phyloP scores from a whole-genome alignment of 2,888 invertebrate genomes.

The Clistopyga incitator region DNA sequence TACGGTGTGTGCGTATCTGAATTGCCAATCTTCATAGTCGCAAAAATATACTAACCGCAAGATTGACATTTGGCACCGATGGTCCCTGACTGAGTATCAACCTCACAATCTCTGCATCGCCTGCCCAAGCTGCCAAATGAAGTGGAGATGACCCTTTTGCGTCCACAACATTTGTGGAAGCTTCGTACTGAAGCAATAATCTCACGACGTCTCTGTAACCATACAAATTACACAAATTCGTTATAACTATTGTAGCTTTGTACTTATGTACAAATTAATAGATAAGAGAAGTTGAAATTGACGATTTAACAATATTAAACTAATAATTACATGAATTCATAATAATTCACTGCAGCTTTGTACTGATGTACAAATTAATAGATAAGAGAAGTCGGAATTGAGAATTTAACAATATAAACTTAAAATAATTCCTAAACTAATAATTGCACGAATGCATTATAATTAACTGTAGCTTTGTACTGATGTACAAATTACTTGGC shows the following conservation, averaged over 20 bases:
- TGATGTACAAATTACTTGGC: background rate
- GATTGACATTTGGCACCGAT: slow-evolving; percentile 93
- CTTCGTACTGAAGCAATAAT: slow-evolving; percentile 92
- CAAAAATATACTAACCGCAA: slow-evolving; percentile 87
- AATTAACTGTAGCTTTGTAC: background rate
- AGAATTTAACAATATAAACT: background rate
- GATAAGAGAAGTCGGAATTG: background rate
- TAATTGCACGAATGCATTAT: too few relatives aligned
- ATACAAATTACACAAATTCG: background rate
- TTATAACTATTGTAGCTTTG: background rate
- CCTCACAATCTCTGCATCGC: slow-evolving; percentile 94
- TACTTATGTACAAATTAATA: background rate
- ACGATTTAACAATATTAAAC: background rate
- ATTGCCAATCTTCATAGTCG: too few relatives aligned
- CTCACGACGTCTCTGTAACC: slow-evolving; percentile 92
- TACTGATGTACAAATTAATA: background rate
- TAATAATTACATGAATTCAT: too few relatives aligned
- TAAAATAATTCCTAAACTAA: too few relatives aligned
- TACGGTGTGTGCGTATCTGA: too few relatives aligned
- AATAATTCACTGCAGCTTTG: background rate
- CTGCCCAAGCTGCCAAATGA: slow-evolving; percentile 97
- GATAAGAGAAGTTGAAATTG: background rate
- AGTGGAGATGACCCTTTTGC: slow-evolving; percentile 96
- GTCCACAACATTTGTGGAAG: slow-evolving; percentile 95
- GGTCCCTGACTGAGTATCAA: slow-evolving; percentile 93